Evolutionary conservation across 2,888 invertebrate genomes (phyloP).

Genomic region (Odontocerum albicorne): DNA sequence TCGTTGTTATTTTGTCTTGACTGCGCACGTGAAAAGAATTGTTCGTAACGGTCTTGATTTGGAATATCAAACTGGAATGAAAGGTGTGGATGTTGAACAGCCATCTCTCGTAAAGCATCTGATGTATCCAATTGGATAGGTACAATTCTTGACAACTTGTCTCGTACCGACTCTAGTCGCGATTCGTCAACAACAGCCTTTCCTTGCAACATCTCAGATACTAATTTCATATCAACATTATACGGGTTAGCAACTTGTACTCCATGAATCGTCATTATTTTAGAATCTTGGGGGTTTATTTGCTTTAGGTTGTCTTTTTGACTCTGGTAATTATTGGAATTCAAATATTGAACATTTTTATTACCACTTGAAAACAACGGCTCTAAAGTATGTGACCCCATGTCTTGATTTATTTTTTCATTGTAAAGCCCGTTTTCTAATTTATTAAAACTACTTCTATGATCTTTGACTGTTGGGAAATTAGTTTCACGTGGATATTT

Average conservation of each 20-base stretch:
- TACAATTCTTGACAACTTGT: conserved; percentile 36
- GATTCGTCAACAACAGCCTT: conserved; percentile 48
- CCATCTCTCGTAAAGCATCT: conserved; percentile 20
- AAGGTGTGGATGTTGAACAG: conserved; percentile 17
- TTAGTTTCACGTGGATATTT: conserved; percentile 21
- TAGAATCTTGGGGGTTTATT: conserved; percentile 40
- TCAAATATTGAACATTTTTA: conserved; percentile 13
- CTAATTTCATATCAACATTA: conserved; percentile 54
- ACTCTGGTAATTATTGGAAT: conserved; percentile 12
- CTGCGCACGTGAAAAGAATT: no score
- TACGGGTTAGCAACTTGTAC: conserved; percentile 57
- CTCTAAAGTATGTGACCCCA: conserved; percentile 52
- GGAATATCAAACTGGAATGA: conserved; percentile 24
- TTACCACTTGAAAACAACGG: conserved; percentile 39
- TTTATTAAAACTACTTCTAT: conserved; percentile 40
- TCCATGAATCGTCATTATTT: conserved; percentile 52
- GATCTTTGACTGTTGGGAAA: conserved; percentile 3
- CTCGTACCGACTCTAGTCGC: conserved; percentile 45
- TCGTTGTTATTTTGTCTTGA: conserved; percentile 4
- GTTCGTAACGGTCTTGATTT: no score
- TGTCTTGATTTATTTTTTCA: conserved; percentile 51
- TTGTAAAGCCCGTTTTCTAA: conserved; percentile 46
- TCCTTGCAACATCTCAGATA: conserved; percentile 54
- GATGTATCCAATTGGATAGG: conserved; percentile 27
- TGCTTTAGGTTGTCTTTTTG: conserved; percentile 28